Percentiles rank a stretch among this genome's conserved stretches.
Evolutionary conservation across 2,888 invertebrate species (phyloP).

Genomic region (Trisateles emortualis): DNA sequence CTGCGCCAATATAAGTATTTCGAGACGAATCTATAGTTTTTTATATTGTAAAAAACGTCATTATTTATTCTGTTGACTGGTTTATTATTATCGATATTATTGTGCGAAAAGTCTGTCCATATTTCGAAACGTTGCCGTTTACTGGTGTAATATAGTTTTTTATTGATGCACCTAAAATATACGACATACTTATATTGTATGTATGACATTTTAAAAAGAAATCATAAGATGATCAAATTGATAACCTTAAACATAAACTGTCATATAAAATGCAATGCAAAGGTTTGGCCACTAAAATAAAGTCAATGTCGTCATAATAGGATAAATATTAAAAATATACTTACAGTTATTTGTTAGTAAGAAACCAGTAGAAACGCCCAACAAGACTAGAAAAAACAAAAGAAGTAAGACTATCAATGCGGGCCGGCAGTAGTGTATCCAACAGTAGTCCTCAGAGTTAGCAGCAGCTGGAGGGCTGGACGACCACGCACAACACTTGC

Average conservation of each 20-base stretch:
- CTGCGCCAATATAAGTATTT: conserved; percentile 19
- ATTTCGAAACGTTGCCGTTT: too few relatives aligned
- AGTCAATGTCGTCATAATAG: conserved; percentile 24
- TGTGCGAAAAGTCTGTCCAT: too few relatives aligned
- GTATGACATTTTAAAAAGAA: too few relatives aligned
- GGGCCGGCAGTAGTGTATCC: conserved; percentile 85
- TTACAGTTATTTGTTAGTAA: conserved; percentile 87
- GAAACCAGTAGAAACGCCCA: conserved; percentile 86
- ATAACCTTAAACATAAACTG: too few relatives aligned
- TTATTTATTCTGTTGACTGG: background rate
- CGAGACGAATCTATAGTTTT: background rate
- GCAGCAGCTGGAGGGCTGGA: conserved; percentile 70
- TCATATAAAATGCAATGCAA: conserved; percentile 32
- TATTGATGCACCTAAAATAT: too few relatives aligned
- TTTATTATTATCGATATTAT: too few relatives aligned
- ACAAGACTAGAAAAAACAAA: conserved; percentile 84
- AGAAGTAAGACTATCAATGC: conserved; percentile 83
- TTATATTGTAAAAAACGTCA: background rate
- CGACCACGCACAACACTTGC: conserved; percentile 75
- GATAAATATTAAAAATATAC: conserved; percentile 60
- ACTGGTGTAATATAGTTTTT: too few relatives aligned
- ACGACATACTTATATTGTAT: too few relatives aligned
- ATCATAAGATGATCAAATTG: too few relatives aligned
- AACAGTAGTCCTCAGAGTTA: conserved; percentile 83
- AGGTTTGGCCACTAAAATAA: conserved; percentile 31